A percentile compares a stretch with the other conserved stretches of the same genome.
Evolutionary conservation across 2,797 vertebrate species (phyloP).

Genomic region (Hemibagrus guttatus): DNA sequence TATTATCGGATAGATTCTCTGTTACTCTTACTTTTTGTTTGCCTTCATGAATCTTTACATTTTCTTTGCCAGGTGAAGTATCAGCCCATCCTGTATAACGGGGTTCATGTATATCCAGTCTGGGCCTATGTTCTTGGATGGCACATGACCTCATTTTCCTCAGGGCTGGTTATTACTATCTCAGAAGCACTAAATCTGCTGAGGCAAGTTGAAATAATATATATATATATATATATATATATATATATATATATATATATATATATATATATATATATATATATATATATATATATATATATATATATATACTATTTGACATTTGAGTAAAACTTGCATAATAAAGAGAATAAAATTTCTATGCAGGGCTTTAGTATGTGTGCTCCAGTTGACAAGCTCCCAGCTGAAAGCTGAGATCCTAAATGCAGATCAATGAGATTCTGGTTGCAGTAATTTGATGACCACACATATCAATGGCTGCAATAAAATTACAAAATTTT

Average conservation of each 20-base stretch:
- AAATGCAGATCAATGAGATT: slow-evolving; percentile 43
- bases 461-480: neutral
- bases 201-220: no score
- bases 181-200: slow-evolving; percentile 48
- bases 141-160: slow-evolving; percentile 68
- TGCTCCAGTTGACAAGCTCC: slow-evolving; percentile 45
- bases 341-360: neutral
- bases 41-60: no score
- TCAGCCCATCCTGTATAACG: no score
- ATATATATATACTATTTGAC: no score
- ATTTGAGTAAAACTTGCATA: neutral
- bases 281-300: no score
- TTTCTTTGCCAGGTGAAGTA: neutral
- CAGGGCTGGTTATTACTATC: slow-evolving; percentile 65
- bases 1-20: no score
- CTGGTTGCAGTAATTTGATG: neutral
- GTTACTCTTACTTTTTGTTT: no score
- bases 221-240: no score
- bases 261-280: no score
- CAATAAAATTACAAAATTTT: neutral
- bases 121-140: slow-evolving; percentile 72
- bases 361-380: slow-evolving; percentile 61
- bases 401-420: slow-evolving; percentile 35
- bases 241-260: no score
- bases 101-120: no score